These are phyloP conservation scores for Megamerina dolium DNA, from an alignment of 2,888 invertebrate genomes.

Conservation along the genomic window DNA sequence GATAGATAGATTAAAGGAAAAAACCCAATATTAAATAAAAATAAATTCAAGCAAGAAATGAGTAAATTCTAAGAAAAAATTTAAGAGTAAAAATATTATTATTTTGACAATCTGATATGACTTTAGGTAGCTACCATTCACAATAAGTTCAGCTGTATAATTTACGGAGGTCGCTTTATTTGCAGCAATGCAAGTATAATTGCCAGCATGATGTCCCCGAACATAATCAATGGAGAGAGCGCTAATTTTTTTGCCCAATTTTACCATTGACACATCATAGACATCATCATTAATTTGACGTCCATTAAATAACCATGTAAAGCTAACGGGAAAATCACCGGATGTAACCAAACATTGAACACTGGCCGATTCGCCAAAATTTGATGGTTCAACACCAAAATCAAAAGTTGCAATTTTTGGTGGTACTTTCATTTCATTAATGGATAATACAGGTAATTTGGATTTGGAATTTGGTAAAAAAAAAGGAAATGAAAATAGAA, in stretches of 20 bases:
- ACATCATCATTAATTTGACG: slow-evolving; percentile 46
- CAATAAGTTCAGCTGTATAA: slow-evolving; percentile 57
- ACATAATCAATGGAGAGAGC: slow-evolving; percentile 65
- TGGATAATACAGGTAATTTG: not conserved
- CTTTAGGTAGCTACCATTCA: slow-evolving; percentile 56
- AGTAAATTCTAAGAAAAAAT: slow-evolving; percentile 5
- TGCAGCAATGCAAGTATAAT: slow-evolving; percentile 64
- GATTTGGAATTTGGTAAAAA: slow-evolving; percentile 19
- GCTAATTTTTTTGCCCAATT: slow-evolving; percentile 58
- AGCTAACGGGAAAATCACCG: slow-evolving; percentile 61
- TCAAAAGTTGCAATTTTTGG: slow-evolving; percentile 67
- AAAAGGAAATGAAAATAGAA: slow-evolving; percentile 7
- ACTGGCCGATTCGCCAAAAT: slow-evolving; percentile 59
- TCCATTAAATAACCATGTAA: slow-evolving; percentile 62
- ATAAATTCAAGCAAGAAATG: too few relatives aligned
- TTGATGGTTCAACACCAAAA: slow-evolving; percentile 63
- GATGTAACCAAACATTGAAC: slow-evolving; percentile 57
- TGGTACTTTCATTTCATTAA: slow-evolving; percentile 56
- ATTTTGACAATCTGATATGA: too few relatives aligned
- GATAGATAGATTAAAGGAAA: not conserved
- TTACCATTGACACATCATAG: slow-evolving; percentile 51
- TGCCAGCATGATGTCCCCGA: slow-evolving; percentile 62
- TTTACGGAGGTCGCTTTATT: slow-evolving; percentile 60
- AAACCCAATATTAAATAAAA: not conserved
- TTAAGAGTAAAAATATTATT: not conserved